phyloP scores from a whole-genome alignment of 1,140 invertebrate species.

The Coelopa frigida region DNA sequence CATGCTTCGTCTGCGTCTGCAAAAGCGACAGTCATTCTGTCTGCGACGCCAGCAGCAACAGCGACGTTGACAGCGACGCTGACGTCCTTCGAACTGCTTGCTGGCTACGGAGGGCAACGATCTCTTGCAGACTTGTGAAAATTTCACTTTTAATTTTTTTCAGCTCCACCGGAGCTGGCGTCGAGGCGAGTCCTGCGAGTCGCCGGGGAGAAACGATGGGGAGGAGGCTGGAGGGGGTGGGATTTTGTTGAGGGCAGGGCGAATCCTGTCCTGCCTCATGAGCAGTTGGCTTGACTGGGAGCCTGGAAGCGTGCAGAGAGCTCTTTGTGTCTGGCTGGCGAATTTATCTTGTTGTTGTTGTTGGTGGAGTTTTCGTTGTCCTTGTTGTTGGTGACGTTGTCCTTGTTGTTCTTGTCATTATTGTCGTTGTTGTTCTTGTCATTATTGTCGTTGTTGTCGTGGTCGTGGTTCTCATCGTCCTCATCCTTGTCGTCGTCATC shows the following conservation, averaged over 20 bases:
- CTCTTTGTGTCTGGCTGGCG: too few species aligned
- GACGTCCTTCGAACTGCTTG: not conserved
- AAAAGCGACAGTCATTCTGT: slow-evolving; percentile 12
- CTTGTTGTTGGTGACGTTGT: too few species aligned
- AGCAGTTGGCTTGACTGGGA: too few species aligned
- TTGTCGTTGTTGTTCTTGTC: not conserved
- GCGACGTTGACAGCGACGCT: slow-evolving; percentile 12
- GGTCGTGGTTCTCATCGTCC: slow-evolving; percentile 5
- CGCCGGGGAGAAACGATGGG: too few species aligned
- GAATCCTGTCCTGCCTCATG: too few species aligned
- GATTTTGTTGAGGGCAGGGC: too few species aligned
- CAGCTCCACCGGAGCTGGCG: slow-evolving; percentile 25
- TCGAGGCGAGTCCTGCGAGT: too few species aligned
- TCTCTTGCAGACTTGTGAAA: slow-evolving; percentile 20
- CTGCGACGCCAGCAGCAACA: slow-evolving; percentile 1
- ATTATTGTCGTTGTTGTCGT: slow-evolving; percentile 8
- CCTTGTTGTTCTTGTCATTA: too few species aligned
- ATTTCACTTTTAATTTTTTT: slow-evolving; percentile 45
- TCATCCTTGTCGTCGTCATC: slow-evolving; percentile 5
- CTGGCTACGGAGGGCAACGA: slow-evolving; percentile 23
- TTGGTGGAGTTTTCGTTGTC: slow-evolving; percentile 7
- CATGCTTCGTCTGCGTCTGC: slow-evolving; percentile 12
- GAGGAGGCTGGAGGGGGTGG: too few species aligned
- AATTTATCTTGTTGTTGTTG: too few species aligned
- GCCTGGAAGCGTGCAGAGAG: too few species aligned